Conservation (phyloP, 2,797 vertebrate species). For the Mareca penelope region DNA sequence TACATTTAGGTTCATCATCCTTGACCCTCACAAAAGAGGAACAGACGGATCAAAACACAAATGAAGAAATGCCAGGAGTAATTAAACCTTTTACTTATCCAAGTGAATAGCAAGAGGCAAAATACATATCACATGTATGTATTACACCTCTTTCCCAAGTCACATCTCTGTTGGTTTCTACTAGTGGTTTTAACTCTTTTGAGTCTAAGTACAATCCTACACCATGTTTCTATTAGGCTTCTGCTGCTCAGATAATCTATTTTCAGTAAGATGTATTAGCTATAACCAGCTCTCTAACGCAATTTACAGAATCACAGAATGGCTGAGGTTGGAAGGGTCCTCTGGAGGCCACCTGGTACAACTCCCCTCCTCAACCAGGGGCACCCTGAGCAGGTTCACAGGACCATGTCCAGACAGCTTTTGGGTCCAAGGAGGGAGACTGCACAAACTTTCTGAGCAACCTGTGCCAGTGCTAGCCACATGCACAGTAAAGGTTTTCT, state of each 20-base stretch:
- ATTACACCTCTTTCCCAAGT: not conserved
- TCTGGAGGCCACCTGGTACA: not conserved
- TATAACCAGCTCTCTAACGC: not conserved
- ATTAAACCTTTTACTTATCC: not conserved
- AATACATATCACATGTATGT: not conserved
- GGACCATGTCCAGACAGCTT: not conserved
- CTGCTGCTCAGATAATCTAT: not conserved
- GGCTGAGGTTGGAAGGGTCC: not conserved
- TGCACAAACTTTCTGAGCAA: not conserved
- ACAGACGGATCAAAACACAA: not conserved
- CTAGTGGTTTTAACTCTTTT: not conserved
- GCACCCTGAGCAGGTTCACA: not conserved
- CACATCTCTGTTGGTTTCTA: not conserved
- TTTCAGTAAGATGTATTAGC: not conserved
- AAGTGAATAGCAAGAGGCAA: not conserved
- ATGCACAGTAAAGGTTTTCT: not conserved
- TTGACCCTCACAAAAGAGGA: not conserved
- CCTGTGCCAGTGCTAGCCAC: not conserved
- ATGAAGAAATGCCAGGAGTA: not conserved
- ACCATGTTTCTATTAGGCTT: not conserved
- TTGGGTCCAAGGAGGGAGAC: not conserved
- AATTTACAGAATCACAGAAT: not conserved
- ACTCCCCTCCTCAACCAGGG: not conserved
- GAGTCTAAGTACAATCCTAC: not conserved
- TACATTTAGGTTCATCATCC: not conserved